A percentile compares a stretch with the other conserved stretches of the same genome.
These are phyloP conservation scores for Palythoa grandiflora DNA, from an alignment of 92 coral and sea anemone species.

Conservation along the genomic window DNA sequence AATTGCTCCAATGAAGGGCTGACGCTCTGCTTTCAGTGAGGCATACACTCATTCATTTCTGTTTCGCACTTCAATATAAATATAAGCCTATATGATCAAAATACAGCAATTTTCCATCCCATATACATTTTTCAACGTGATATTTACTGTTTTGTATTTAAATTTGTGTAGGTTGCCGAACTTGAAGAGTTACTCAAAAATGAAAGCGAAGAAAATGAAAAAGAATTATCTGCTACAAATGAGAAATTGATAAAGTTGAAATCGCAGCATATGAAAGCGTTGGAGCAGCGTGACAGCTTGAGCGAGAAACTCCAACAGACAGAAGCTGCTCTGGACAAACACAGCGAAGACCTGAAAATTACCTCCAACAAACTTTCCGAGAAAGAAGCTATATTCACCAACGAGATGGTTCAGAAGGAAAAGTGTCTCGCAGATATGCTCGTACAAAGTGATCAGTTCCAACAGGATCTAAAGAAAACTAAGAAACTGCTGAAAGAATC, in stretches of 20 bases:
- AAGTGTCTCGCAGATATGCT: conserved; percentile 57
- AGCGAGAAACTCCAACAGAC: conserved; percentile 64
- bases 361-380: conserved; percentile 61
- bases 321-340: conserved; percentile 54
- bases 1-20: too few relatives aligned
- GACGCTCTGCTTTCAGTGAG: too few relatives aligned
- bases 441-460: conserved; percentile 48
- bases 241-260: conserved; percentile 68
- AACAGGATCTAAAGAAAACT: conserved; percentile 67
- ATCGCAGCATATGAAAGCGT: conserved; percentile 46
- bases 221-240: conserved; percentile 66
- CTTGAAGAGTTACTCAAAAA: conserved; percentile 68
- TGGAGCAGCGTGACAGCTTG: conserved; percentile 62
- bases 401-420: conserved; percentile 61
- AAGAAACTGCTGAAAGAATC: conserved; percentile 68
- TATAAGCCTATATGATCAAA: too few relatives aligned
- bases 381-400: conserved; percentile 55
- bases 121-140: not conserved
- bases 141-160: not conserved
- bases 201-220: conserved; percentile 82
- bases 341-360: conserved; percentile 63
- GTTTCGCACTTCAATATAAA: too few relatives aligned
- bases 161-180: conserved; percentile 45
- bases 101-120: too few relatives aligned
- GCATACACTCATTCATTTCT: too few relatives aligned